Conservation (phyloP, 2,113 vertebrate species). For the Dolichotis patagonum region DNA sequence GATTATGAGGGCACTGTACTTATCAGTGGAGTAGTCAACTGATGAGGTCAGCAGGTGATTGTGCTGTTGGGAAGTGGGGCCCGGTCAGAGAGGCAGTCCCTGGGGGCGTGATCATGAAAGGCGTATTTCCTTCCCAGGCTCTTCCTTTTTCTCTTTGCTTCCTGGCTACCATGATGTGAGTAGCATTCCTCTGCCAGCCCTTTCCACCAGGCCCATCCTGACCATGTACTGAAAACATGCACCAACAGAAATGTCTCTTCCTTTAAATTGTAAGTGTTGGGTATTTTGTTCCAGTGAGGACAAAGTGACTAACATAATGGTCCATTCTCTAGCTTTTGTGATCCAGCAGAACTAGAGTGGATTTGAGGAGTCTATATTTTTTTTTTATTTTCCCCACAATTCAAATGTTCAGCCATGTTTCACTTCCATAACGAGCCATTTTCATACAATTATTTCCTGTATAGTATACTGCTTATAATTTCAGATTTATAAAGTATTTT, state of each 20-base stretch:
- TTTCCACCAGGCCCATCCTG: background rate
- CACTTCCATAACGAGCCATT: background rate
- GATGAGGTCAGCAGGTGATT: background rate
- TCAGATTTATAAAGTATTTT: slow-evolving; percentile 26
- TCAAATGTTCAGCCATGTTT: background rate
- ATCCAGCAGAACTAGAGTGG: background rate
- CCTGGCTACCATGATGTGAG: background rate
- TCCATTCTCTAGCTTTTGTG: background rate
- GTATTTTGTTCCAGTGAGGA: background rate
- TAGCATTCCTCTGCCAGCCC: background rate
- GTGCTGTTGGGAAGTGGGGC: background rate
- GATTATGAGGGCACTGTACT: background rate
- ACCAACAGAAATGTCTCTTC: background rate
- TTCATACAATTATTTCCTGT: background rate
- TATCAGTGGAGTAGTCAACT: background rate
- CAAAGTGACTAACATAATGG: background rate
- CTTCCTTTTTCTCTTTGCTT: background rate
- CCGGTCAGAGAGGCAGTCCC: background rate
- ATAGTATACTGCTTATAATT: background rate
- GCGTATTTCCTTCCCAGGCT: background rate
- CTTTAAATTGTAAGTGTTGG: background rate
- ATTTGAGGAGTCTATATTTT: background rate
- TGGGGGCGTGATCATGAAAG: background rate
- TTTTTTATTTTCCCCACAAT: background rate
- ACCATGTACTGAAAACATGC: background rate